Evolutionary conservation across 2,888 invertebrate genomes (phyloP).

Genomic region (Caenorhabditis auriculariae): DNA sequence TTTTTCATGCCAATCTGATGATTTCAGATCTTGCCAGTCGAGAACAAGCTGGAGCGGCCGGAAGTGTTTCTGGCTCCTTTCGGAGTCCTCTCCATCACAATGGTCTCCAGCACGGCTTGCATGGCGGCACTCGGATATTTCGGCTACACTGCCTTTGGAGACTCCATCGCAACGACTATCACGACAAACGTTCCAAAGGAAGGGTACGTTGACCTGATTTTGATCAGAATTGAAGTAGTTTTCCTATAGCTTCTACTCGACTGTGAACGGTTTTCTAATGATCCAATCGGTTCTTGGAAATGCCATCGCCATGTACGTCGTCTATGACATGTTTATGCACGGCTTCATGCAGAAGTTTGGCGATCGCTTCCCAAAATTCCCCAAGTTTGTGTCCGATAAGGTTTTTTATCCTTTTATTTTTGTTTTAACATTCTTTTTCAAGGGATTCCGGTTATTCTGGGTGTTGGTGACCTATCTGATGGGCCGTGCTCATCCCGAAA

Average conservation of each 20-base stretch:
- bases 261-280: constrained; percentile 60
- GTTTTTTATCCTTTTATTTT: constrained; percentile 6
- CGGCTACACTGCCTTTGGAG: constrained; percentile 62
- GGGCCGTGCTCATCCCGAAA: constrained; percentile 81
- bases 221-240: neutral
- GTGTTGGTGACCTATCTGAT: constrained; percentile 70
- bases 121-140: constrained; percentile 62
- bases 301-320: constrained; percentile 62
- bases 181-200: constrained; percentile 61
- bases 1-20: neutral
- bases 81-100: constrained; percentile 63
- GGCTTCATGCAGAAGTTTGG: constrained; percentile 61
- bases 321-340: constrained; percentile 63
- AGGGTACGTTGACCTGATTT: constrained; percentile 34
- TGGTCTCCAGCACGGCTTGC: constrained; percentile 58
- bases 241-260: constrained; percentile 54
- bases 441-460: constrained; percentile 63
- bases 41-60: constrained; percentile 61
- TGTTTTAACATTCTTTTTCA: constrained; percentile 7
- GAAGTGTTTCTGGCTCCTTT: constrained; percentile 60
- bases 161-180: constrained; percentile 52
- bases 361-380: constrained; percentile 56
- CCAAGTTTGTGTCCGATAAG: constrained; percentile 46
- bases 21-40: constrained; percentile 60
- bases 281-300: constrained; percentile 62